Evolutionary conservation across 2,113 vertebrate species (phyloP).

Genomic region (Balaeniceps rex): DNA sequence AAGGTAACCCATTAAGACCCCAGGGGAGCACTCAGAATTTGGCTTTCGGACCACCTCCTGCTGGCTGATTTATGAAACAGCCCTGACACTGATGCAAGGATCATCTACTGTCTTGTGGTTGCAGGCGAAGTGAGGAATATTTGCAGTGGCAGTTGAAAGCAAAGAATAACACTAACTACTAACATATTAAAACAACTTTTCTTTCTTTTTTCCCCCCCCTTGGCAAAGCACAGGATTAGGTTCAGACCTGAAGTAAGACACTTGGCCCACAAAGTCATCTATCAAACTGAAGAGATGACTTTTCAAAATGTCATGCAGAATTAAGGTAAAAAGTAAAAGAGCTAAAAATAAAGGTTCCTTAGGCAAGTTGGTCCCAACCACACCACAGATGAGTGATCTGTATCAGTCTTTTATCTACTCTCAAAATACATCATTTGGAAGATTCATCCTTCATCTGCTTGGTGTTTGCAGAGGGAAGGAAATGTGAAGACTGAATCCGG

Average conservation of each 20-base stretch:
- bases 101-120: background rate
- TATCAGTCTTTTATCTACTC: background rate
- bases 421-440: background rate
- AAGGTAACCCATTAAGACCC: conserved; percentile 31
- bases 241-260: background rate
- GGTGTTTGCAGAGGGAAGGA: background rate
- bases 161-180: background rate
- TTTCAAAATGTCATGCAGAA: background rate
- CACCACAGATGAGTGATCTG: background rate
- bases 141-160: background rate
- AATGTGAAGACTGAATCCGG: background rate
- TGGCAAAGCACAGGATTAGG: background rate
- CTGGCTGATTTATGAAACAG: conserved; percentile 28
- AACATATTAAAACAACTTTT: background rate
- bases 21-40: background rate
- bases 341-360: background rate
- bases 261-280: background rate
- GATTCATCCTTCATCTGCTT: background rate
- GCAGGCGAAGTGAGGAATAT: background rate
- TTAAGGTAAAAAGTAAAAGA: background rate
- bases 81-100: background rate
- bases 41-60: conserved; percentile 10
- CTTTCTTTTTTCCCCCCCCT: background rate
- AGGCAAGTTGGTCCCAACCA: background rate
- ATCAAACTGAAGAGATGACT: background rate